Evolutionary conservation across 2,888 invertebrate genomes (phyloP), one percentile per base, ranked within the genome.

Genomic region (Apotomis turbidana): DNA sequence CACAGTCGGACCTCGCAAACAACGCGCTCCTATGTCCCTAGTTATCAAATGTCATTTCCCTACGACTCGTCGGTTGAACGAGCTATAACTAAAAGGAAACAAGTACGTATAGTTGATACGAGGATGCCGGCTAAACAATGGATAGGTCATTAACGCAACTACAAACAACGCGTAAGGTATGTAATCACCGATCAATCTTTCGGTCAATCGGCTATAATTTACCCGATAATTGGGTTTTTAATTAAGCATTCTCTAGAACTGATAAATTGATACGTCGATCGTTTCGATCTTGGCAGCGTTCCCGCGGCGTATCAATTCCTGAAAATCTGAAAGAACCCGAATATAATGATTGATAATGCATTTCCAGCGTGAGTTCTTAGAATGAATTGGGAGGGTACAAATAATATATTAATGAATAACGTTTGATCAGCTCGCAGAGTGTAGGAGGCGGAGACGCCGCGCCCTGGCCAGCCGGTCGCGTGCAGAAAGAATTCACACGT

Each of bases 221-320:
- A 57, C 71, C 51, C 8, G 57, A 58, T 68, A 57, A 62, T 67
- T 68, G 41, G 27, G 15, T 61, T 58, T 60, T 71, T 68, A 54
- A 71, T 71, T 61, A 51, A 61, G 36, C 44, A 57, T 67, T 71
- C 57, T 57, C 46, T 57, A n/a, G 61, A 68, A 71, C n/a, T 13
- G 51, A 67, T 58, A 58, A 27, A 68, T 68, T 57, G 57, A 55
- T 57, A 64, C 41, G 36, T 68, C 52, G 44, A 58, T 9, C 64
- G 54, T 12, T 57, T 66, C 27, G 52, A 15, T 61, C 10, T 68
- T 71, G 71, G 71, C 71, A 62, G 10, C 12, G 36, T 57, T 61
- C 71, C 71, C 62, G 51, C 52, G 1, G 36, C 36, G 61, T 54
- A 70, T 36, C 36, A 63, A 41, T 68, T 57, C 57, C 38, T 51